phyloP scores from a whole-genome alignment of 2,797 vertebrate species.

The Microchirus variegatus region DNA sequence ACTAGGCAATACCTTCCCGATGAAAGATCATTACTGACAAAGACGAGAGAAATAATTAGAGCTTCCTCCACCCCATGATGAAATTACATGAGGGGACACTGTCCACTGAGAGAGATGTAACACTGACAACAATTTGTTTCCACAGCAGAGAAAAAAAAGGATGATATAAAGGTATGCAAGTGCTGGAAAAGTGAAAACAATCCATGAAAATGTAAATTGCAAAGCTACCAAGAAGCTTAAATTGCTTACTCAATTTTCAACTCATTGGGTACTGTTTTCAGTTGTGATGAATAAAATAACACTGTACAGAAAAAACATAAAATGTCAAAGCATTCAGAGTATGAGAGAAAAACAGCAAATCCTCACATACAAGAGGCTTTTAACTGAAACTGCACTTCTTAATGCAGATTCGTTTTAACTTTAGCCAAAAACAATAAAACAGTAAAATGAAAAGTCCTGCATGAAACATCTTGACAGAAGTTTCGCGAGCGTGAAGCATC shows the following conservation, averaged over 20 bases:
- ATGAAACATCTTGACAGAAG: no score
- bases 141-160: constrained; percentile 16
- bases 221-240: not conserved
- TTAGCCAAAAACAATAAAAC: no score
- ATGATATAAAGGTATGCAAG: constrained; percentile 16
- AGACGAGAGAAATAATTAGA: constrained; percentile 65
- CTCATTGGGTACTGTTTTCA: no score
- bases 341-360: not conserved
- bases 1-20: constrained; percentile 31
- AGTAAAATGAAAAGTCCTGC: no score
- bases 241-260: no score
- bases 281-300: no score
- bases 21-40: constrained; percentile 54
- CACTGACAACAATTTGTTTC: not conserved
- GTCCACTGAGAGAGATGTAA: constrained; percentile 17
- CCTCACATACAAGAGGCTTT: not conserved
- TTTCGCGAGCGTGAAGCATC: not conserved
- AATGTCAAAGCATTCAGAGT: not conserved
- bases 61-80: constrained; percentile 25
- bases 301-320: no score
- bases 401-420: no score
- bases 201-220: constrained; percentile 24
- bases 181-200: constrained; percentile 27
- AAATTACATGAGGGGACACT: constrained; percentile 41
- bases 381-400: no score